Base-by-base conservation (phyloP, 2,797 vertebrate genomes). In the Xenopus petersii region DNA sequence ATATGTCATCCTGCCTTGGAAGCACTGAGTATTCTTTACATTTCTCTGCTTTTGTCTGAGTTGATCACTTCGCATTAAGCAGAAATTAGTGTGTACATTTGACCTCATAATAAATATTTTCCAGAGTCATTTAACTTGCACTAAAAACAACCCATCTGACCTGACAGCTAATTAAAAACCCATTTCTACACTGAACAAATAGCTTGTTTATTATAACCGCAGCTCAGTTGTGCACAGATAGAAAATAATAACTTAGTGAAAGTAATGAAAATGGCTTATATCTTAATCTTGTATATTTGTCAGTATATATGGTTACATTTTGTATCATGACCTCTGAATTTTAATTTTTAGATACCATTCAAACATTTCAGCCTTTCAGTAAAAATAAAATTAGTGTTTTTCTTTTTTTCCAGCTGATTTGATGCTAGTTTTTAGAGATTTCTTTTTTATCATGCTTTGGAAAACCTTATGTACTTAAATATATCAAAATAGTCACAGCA, bases 171-270 rank as follows among this genome's bases (percentile, higher is more conserved):
- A 67, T 77, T 71, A 71, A 24, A 65, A 55, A n/a, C 1, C 47
- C 33, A 72, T 63, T 72, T 65, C 13, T 42, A 15, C 26, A 24
- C 5, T 42, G 17, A 33, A 48, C 12, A 77, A 73, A 71, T 62
- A 71, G 49, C 64, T 56, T 62, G 63, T 63, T 76, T 65, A 69
- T 60, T 48, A 21, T 60, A 42, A 12, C 17, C 63, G 13, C 2
- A 13, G 13, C 42, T 17, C 61, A 67, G 55, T 72, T 17, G 46
- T 10, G 9, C 24, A 12, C 42, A 30, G 42, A 70, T 59, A 47
- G 33, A 63, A 58, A 61, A 62, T 13, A 15, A n/a, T n/a, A n/a
- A n/a, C n/a, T n/a, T n/a, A 51, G 54, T 64, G 74, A 61, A 70
- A 70, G 59, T 51, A 61, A 51, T 11, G 46, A 17, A 76, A 71